A percentile compares a stretch with the other conserved stretches of the same genome.
phyloP scores from a whole-genome alignment of 2,797 vertebrate species.

The Paedocypris micromegethes region DNA sequence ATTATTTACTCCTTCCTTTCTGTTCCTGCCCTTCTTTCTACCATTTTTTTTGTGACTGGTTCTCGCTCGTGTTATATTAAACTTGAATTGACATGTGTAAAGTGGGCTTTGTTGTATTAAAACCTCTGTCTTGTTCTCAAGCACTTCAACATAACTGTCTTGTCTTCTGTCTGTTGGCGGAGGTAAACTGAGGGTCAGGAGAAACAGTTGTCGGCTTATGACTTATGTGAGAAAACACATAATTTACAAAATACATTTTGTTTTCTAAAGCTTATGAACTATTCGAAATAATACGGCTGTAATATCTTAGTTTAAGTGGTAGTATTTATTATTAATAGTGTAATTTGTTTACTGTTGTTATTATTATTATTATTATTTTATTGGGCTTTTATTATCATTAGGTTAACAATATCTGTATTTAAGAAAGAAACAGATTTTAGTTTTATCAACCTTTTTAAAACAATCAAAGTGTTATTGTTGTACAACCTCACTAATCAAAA shows the following conservation, averaged over 20 bases:
- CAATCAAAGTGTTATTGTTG: too few species aligned
- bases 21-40: constrained; percentile 25
- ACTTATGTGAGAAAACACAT: too few species aligned
- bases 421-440: neutral
- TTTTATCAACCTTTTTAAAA: too few species aligned
- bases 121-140: constrained; percentile 17
- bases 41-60: constrained; percentile 11
- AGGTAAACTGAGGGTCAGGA: constrained; percentile 12
- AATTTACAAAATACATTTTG: too few species aligned
- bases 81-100: constrained; percentile 40
- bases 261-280: too few species aligned
- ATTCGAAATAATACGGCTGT: too few species aligned
- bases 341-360: too few species aligned
- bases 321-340: neutral
- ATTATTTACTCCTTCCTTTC: constrained; percentile 40
- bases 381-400: too few species aligned
- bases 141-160: constrained; percentile 17
- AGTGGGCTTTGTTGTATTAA: constrained; percentile 32
- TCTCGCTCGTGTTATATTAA: constrained; percentile 34
- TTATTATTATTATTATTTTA: too few species aligned
- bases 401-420: neutral
- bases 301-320: neutral
- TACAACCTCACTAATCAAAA: too few species aligned
- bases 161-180: constrained; percentile 8
- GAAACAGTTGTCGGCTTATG: neutral